Conservation (phyloP, 2,888 invertebrate genomes). For the Amphipyra berbera region DNA sequence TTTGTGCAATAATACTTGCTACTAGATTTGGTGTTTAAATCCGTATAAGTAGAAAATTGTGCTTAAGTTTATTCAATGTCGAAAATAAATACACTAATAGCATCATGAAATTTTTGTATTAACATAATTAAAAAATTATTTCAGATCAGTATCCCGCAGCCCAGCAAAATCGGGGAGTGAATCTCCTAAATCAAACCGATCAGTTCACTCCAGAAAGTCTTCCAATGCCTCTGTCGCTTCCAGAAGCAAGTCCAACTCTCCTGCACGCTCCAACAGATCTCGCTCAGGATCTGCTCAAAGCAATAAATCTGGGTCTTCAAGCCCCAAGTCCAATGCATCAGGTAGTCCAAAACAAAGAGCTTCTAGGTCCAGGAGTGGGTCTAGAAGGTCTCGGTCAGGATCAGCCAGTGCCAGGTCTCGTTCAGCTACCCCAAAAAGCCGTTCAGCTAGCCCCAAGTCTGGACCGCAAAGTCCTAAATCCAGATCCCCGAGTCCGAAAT, state of each 20-base stretch:
- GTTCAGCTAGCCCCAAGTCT: slow-evolving; percentile 70
- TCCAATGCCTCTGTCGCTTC: slow-evolving; percentile 80
- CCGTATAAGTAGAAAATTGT: no score
- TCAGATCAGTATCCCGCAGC: slow-evolving; percentile 82
- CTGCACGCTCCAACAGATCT: slow-evolving; percentile 79
- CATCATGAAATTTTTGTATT: background rate
- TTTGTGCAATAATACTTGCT: no score
- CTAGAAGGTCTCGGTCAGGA: slow-evolving; percentile 72
- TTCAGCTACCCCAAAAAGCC: slow-evolving; percentile 72
- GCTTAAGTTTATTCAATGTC: no score
- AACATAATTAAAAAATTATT: slow-evolving; percentile 36
- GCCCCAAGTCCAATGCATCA: slow-evolving; percentile 83
- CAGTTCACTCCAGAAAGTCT: slow-evolving; percentile 76
- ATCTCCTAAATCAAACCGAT: slow-evolving; percentile 82
- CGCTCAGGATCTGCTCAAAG: slow-evolving; percentile 80
- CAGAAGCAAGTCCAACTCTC: slow-evolving; percentile 85
- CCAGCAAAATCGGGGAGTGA: slow-evolving; percentile 82
- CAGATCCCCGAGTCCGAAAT: slow-evolving; percentile 65
- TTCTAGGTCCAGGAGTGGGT: slow-evolving; percentile 81
- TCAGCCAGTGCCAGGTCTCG: slow-evolving; percentile 76
- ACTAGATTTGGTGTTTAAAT: no score
- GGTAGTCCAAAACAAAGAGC: slow-evolving; percentile 76
- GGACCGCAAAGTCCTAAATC: slow-evolving; percentile 71
- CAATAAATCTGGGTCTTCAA: slow-evolving; percentile 84
- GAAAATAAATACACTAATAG: no score